Base-by-base conservation (phyloP, 2,888 invertebrate genomes). In the Mimachlamys varia region DNA sequence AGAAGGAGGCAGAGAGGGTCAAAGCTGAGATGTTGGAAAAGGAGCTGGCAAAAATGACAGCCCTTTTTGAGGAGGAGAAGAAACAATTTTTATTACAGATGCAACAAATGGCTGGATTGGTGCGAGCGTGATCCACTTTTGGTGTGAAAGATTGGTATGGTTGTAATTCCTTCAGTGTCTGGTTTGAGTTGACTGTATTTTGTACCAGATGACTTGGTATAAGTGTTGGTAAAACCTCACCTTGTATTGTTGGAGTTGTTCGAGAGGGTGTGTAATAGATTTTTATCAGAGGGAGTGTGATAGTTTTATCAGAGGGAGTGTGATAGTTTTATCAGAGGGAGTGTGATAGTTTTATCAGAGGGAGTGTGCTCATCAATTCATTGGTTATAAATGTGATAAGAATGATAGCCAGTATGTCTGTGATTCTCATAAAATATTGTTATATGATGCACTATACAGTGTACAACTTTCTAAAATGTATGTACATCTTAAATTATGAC, bases 371-470 rank as follows among this genome's bases (percentile, higher is more conserved):
- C 76, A 76, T 76, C 76, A 76, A 76, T 76, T 76, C 76, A 76
- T 27, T 33, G 76, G 76, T 76, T 76, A 76, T 76, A 76, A 76
- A 76, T 76, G 76, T 76, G 76, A 76, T 76, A 76, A 7, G 76
- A 76, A 76, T 76, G 76, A 15, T 76, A 76, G 33, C 76, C 27
- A 13, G 76, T 76, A 76, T 76, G 76, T 33, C 76, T 76, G 76
- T 76, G 76, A 76, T 76, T 76, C 76, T 76, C 76, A 76, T 76
- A 5, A 44, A 44, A 5, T 33, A 27, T 76, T 76, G 33, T 76
- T 76, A 27, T 0, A 19, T 22, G 19, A 58, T 58, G 58, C 58
- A 76, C 27, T 76, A 10, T 76, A 76, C 22, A 76, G 33, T 76
- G 76, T 76, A 33, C 27, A 76, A 76, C 33, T 76, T 76, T 33